phyloP scores from a whole-genome alignment of 1,140 invertebrate genomes.

The Atta texana region DNA sequence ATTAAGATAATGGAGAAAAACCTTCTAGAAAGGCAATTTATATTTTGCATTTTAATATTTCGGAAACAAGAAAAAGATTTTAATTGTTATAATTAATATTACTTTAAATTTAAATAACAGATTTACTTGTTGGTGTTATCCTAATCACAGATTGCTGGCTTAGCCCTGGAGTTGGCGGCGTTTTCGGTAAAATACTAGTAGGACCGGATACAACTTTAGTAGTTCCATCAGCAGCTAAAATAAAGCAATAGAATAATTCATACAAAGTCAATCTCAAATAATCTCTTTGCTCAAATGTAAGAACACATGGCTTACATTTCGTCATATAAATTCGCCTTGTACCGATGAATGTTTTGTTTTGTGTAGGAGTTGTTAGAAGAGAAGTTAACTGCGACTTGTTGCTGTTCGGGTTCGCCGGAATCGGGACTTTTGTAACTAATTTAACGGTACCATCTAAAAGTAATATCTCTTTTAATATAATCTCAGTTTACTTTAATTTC shows the following conservation, averaged over 20 bases:
- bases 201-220: constrained; percentile 90
- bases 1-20: background rate
- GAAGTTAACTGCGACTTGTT: constrained; percentile 91
- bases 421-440: constrained; percentile 88
- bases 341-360: constrained; percentile 90
- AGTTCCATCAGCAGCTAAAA: constrained; percentile 90
- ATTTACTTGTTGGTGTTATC: constrained; percentile 75
- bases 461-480: constrained; percentile 9
- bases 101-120: constrained; percentile 4
- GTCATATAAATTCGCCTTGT: constrained; percentile 93
- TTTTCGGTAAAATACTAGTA: constrained; percentile 87
- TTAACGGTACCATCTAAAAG: constrained; percentile 87
- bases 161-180: constrained; percentile 74
- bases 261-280: constrained; percentile 8
- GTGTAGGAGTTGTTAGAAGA: constrained; percentile 88
- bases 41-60: constrained; percentile 13
- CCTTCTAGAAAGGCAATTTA: background rate
- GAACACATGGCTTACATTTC: constrained; percentile 86
- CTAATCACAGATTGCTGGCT: constrained; percentile 85
- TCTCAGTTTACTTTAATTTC: background rate
- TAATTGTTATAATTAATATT: background rate
- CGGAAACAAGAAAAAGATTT: background rate
- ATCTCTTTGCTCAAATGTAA: background rate
- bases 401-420: constrained; percentile 86
- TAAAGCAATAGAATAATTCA: constrained; percentile 45